Evolutionary conservation across 92 coral and sea anemone genomes (phyloP).

Genomic region (Umimayanthus chanpuru): DNA sequence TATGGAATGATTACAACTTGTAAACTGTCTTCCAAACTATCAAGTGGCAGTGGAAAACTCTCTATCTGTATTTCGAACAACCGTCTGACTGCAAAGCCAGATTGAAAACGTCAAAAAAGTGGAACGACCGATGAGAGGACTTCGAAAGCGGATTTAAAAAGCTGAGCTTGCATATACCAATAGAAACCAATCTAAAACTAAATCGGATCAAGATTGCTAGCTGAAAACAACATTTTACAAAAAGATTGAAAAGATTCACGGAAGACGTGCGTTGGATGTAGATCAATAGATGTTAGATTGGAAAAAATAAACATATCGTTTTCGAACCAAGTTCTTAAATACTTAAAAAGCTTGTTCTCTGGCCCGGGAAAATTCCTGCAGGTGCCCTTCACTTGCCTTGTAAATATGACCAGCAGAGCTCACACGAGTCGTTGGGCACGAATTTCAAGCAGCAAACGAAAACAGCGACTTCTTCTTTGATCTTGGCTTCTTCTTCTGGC

Average conservation of each 20-base stretch:
- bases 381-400: constrained; percentile 12
- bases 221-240: neutral
- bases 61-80: no score
- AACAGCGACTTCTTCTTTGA: neutral
- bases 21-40: no score
- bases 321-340: constrained; percentile 2
- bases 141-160: neutral
- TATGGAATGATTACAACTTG: no score
- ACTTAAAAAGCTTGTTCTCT: constrained; percentile 25
- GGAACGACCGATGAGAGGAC: neutral
- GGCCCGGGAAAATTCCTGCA: constrained; percentile 38
- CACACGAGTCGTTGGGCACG: constrained; percentile 26
- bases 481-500: no score
- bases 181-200: neutral
- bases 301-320: neutral
- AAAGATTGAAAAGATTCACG: neutral
- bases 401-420: constrained; percentile 24
- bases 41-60: no score
- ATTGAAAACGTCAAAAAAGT: neutral
- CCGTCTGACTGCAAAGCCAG: no score
- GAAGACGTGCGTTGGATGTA: neutral
- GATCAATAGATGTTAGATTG: no score
- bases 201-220: constrained; percentile 21
- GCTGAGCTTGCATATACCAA: neutral
- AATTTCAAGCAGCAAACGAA: neutral